Evolutionary conservation across 2,113 vertebrate species (phyloP).

Genomic region (Eretmodus cyanostictus): DNA sequence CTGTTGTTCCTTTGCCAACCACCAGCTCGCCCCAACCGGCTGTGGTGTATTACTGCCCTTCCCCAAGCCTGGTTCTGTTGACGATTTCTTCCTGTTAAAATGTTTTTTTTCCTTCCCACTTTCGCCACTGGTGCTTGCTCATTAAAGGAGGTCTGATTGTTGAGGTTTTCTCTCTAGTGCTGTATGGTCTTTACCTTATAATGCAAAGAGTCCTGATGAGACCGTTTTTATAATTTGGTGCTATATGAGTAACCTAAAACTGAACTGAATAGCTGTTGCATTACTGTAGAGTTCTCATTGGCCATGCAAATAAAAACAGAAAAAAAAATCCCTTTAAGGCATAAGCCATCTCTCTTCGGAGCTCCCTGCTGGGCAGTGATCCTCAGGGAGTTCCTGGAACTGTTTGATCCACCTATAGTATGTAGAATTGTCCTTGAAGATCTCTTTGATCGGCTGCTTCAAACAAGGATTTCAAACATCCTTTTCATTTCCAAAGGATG

Average conservation of each 20-base stretch:
- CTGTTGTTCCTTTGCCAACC: not conserved
- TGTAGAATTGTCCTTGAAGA: not conserved
- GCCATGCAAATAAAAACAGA: not conserved
- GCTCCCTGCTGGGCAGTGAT: not conserved
- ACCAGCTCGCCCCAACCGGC: not conserved
- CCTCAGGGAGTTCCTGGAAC: not conserved
- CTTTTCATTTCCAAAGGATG: not conserved
- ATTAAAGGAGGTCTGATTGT: not conserved
- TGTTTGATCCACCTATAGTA: not conserved
- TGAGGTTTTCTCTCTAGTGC: not conserved
- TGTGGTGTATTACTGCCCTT: not conserved
- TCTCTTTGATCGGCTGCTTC: not conserved
- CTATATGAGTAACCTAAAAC: not conserved
- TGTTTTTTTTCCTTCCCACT: not conserved
- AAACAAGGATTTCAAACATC: not conserved
- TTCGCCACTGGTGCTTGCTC: not conserved
- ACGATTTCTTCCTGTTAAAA: not conserved
- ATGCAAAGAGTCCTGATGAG: not conserved
- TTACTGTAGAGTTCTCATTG: not conserved
- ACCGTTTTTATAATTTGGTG: not conserved
- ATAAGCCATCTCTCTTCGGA: not conserved
- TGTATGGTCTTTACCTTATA: not conserved
- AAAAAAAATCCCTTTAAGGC: not conserved
- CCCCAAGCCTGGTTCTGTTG: not conserved
- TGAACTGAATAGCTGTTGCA: not conserved